Percentiles rank a stretch among this genome's conserved stretches.
phyloP scores from a whole-genome alignment of 2,888 invertebrate genomes.

The Chalcis sispes region DNA sequence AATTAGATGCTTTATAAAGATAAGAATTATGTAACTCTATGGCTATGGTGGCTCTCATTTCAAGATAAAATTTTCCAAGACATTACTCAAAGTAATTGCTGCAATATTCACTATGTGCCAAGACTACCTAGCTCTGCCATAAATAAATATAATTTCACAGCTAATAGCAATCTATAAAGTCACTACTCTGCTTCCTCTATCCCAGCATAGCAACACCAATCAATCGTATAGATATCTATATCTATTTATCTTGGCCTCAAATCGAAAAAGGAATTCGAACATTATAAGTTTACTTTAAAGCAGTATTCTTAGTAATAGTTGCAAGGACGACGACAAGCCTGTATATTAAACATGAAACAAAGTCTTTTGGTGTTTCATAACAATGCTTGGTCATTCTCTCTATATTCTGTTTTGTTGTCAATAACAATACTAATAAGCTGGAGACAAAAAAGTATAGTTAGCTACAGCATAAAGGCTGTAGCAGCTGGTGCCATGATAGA shows the following conservation, averaged over 20 bases:
- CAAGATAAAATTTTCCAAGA: slow-evolving; percentile 56
- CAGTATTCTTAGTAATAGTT: slow-evolving; percentile 53
- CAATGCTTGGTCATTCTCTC: slow-evolving; percentile 53
- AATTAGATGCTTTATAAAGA: slow-evolving; percentile 60
- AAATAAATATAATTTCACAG: slow-evolving; percentile 54
- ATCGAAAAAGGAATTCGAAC: slow-evolving; percentile 58
- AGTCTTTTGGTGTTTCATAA: slow-evolving; percentile 51
- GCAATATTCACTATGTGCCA: slow-evolving; percentile 51
- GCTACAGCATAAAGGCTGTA: slow-evolving; percentile 38
- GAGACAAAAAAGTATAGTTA: slow-evolving; percentile 34
- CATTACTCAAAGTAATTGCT: slow-evolving; percentile 54
- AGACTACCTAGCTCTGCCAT: slow-evolving; percentile 52
- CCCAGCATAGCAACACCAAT: slow-evolving; percentile 53
- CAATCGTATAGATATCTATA: slow-evolving; percentile 56
- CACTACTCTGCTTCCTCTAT: slow-evolving; percentile 44
- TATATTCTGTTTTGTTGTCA: slow-evolving; percentile 40
- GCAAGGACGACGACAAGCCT: slow-evolving; percentile 54
- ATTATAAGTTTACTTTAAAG: slow-evolving; percentile 53
- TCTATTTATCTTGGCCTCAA: slow-evolving; percentile 59
- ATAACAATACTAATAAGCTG: slow-evolving; percentile 39
- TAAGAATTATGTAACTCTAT: slow-evolving; percentile 69
- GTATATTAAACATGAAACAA: slow-evolving; percentile 47
- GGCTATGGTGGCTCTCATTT: slow-evolving; percentile 67
- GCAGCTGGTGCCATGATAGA: slow-evolving; percentile 50
- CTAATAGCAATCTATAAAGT: slow-evolving; percentile 53